Base-by-base conservation (phyloP, 2,888 invertebrate species). In the Parasteatoda lunata region DNA sequence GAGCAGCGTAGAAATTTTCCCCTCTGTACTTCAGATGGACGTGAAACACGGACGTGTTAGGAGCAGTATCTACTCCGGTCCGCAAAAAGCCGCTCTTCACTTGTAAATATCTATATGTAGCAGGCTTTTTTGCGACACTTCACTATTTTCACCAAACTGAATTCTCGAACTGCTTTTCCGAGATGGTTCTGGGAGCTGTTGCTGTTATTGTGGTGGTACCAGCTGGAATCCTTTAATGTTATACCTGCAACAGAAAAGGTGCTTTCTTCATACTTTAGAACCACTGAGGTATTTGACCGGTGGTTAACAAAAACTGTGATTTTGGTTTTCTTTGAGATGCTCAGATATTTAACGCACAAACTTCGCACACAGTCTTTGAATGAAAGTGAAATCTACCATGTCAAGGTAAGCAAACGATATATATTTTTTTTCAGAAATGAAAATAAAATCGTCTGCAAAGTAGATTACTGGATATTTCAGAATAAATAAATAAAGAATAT, bases 281-380 rank as follows among this genome's bases (percentile, higher is more conserved):
- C 83, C 83, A 77, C 83, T 70, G 83, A 65, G 48, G 66, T 30
- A 47, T 11, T 65, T 49, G 49, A 47, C 69, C 66, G 54, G 84
- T 77, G 77, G 78, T 73, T 78, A 72, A 15, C 68, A 66, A 78
- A 84, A 84, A 78, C 84, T 72, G 73, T 84, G 77, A 78, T 84
- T 84, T 59, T 69, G 68, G 73, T 77, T 77, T 69, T 68, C 47
- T 49, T 64, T 79, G 90, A 90, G 87, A 96, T 96, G 96, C 95
- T 96, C 93, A 96, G 95, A 93, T 96, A 95, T 93, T 94, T 96
- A 92, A 96, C 96, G 91, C 95, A 96, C 93, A 96, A 96, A 94
- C 94, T 96, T 93, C 95, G 95, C 93, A 95, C 95, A 92, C 96
- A 96, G 93, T 95, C 96, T 92, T 94, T 96, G 93, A 96, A 95